Base-by-base conservation (phyloP, 2,888 invertebrate genomes). In the Piscicola geometra region DNA sequence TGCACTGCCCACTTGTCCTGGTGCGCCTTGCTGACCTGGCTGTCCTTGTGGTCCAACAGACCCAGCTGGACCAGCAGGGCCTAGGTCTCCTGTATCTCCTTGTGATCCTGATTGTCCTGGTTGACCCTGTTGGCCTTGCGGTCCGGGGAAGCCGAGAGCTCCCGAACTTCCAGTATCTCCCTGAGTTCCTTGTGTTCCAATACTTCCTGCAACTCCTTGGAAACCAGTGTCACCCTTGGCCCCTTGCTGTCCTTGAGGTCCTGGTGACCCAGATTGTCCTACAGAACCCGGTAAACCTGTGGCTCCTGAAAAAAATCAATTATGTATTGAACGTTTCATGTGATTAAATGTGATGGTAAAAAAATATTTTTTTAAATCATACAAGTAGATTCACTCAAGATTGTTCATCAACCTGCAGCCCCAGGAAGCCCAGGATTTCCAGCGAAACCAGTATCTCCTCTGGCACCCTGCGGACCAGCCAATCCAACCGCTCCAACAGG, bases 41-140 rank as follows among this genome's bases (percentile, higher is more conserved):
- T 25, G 47, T 71, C 88, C 88, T 86, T 25, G 30, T 21, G 64
- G 52, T 35, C 78, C 78, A 33, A 78, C 50, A 30, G 60, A 50
- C 15, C 81, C 81, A 28, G 73, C 35, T 66, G 76, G 75, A 21
- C 80, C 80, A 5, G 35, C 12, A n/a, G 36, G 28, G 2, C 81
- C 81, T 36, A 36, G 35, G 21, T 36, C 28, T 9, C 78, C 78
- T 21, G 32, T 71, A 18, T 52, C 66, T 33, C 78, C 73, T 60
- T 69, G 70, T 28, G 25, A 0, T 25, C 80, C 80, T 41, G 35
- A 1, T 30, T 50, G 74, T 70, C 80, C 80, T 66, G 52, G 41
- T 52, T 28, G 41, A 3, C 78, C 77, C 9, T 30, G 56, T 28
- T 35, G 66, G 18, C 78, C 77, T 1, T 52, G 30, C 33, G 21